Conservation (phyloP, 2,113 vertebrate genomes). For the Pipra filicauda region DNA sequence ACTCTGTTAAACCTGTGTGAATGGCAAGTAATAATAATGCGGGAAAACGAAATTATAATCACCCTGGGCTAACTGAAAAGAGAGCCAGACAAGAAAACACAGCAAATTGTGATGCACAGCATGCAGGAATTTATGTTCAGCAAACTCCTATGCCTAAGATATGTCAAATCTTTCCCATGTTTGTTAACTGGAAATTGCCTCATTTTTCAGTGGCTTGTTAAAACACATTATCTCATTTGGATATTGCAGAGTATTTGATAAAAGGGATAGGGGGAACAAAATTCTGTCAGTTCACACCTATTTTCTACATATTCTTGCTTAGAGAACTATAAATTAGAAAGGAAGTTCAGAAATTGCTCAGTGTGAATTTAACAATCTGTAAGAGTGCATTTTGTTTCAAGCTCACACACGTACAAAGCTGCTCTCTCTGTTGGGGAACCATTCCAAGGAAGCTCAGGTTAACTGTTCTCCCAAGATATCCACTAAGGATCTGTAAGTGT, state of each 20-base stretch:
- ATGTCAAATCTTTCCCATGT: background rate
- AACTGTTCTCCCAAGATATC: conserved; percentile 21
- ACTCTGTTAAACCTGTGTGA: background rate
- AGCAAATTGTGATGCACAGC: background rate
- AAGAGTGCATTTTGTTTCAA: background rate
- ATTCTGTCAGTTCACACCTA: background rate
- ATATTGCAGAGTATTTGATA: background rate
- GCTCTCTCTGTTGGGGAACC: background rate
- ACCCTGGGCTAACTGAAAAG: background rate
- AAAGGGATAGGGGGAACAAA: background rate
- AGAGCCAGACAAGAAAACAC: background rate
- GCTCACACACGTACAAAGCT: background rate
- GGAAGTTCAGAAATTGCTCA: background rate
- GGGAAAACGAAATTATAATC: background rate
- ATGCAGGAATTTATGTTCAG: background rate
- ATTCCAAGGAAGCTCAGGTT: background rate
- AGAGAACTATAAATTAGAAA: background rate
- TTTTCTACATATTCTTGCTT: background rate
- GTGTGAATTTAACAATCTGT: background rate
- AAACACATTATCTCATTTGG: background rate
- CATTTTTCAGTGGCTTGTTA: background rate
- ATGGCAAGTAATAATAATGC: background rate
- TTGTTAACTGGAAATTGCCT: background rate
- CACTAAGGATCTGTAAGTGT: conserved; percentile 30
- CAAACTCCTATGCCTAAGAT: background rate